Evolutionary conservation across 2,113 vertebrate species (phyloP).

Genomic region (Oophaga pumilio): DNA sequence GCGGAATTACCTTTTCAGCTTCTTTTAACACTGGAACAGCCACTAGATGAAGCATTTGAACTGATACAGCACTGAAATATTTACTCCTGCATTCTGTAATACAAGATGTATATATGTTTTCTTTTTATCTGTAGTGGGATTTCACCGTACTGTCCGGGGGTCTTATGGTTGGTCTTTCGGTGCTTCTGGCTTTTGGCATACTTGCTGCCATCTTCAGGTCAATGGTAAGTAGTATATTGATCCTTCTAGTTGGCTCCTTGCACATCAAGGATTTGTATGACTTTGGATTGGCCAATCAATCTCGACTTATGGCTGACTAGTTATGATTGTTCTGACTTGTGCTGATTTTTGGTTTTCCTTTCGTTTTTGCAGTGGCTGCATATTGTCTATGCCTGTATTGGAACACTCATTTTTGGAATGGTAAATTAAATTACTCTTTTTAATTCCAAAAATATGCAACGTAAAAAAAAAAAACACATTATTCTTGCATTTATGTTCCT

Average conservation of each 20-base stretch:
- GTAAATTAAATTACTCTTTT: slow-evolving; percentile 66
- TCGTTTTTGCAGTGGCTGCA: slow-evolving; percentile 70
- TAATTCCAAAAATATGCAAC: neutral
- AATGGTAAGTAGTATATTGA: slow-evolving; percentile 60
- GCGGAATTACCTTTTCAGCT: too few relatives aligned
- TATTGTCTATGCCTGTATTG: slow-evolving; percentile 73
- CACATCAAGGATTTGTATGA: too few relatives aligned
- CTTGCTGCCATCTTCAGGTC: slow-evolving; percentile 71
- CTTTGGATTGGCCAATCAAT: neutral
- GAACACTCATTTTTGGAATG: slow-evolving; percentile 78
- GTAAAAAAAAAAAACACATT: too few relatives aligned
- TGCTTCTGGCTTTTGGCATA: slow-evolving; percentile 72
- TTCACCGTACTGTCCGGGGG: slow-evolving; percentile 71
- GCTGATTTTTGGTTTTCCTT: slow-evolving; percentile 16
- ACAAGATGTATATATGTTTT: neutral
- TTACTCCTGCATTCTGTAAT: too few relatives aligned
- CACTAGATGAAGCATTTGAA: too few relatives aligned
- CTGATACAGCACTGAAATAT: too few relatives aligned
- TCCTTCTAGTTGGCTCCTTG: too few relatives aligned
- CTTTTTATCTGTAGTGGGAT: slow-evolving; percentile 73
- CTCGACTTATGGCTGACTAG: neutral
- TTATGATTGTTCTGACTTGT: neutral
- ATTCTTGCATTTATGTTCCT: neutral
- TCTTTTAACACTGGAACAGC: too few relatives aligned
- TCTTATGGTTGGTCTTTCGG: slow-evolving; percentile 66